These are phyloP conservation scores for Epinephelus cyanopodus DNA, from an alignment of 2,113 vertebrate genomes.

Conservation along the genomic window DNA sequence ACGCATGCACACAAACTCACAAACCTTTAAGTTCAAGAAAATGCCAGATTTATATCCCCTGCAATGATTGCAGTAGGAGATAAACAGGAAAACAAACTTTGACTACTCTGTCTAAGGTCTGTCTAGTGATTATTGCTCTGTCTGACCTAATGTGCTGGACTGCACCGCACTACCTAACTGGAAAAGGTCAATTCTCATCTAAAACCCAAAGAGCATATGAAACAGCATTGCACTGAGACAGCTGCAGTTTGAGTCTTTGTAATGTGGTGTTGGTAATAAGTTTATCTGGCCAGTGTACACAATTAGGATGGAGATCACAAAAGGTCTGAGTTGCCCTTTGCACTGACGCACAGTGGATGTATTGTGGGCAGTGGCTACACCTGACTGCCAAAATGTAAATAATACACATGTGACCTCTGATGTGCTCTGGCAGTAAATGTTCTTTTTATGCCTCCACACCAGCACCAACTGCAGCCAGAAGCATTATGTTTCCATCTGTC, in stretches of 20 bases:
- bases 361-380: neutral
- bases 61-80: slow-evolving; percentile 3
- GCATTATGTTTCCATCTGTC: no score
- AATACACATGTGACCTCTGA: neutral
- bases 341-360: neutral
- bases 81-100: slow-evolving; percentile 36
- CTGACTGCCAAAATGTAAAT: neutral
- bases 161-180: neutral
- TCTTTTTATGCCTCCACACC: no score
- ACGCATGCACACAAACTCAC: neutral
- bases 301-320: neutral
- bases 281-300: neutral
- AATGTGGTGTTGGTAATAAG: slow-evolving; percentile 12
- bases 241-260: neutral
- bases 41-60: slow-evolving; percentile 18
- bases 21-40: slow-evolving; percentile 14
- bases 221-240: neutral
- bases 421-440: neutral
- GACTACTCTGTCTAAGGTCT: slow-evolving; percentile 13
- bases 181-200: slow-evolving; percentile 60
- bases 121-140: slow-evolving; percentile 29
- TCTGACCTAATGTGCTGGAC: slow-evolving; percentile 41
- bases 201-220: slow-evolving; percentile 35
- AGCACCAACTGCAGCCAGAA: no score
- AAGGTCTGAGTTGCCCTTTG: neutral